phyloP scores from a whole-genome alignment of 2,888 invertebrate species.

The Zootermopsis nevadensis region DNA sequence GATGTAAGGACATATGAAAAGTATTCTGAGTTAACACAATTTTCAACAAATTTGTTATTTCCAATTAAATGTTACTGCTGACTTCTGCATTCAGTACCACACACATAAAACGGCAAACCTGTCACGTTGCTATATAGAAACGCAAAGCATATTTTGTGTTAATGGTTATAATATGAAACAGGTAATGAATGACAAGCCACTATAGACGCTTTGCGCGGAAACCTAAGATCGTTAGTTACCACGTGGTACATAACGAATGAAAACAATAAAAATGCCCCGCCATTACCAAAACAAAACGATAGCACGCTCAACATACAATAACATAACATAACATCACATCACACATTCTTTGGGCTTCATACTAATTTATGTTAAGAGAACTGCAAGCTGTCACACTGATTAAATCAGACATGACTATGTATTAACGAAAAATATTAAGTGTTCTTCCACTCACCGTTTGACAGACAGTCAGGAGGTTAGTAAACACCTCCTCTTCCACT shows the following conservation, averaged over 20 bases:
- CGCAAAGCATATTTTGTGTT: too few species aligned
- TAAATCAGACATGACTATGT: not conserved
- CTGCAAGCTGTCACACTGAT: not conserved
- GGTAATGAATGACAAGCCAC: not conserved
- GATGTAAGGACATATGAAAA: too few species aligned
- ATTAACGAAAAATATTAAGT: too few species aligned
- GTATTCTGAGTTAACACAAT: too few species aligned
- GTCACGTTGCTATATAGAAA: too few species aligned
- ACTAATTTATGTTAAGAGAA: not conserved
- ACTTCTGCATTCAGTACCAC: too few species aligned
- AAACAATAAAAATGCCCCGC: not conserved
- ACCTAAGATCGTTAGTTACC: not conserved
- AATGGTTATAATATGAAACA: too few species aligned
- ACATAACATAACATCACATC: not conserved
- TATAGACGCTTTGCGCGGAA: not conserved
- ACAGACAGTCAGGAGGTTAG: not conserved
- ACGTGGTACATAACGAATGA: not conserved
- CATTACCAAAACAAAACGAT: not conserved
- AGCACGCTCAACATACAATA: too few species aligned
- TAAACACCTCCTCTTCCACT: not conserved
- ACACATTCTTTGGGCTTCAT: not conserved
- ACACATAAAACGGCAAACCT: too few species aligned
- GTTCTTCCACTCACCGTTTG: constrained; percentile 3
- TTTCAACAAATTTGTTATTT: too few species aligned
- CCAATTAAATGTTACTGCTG: too few species aligned